These are phyloP conservation scores for Ericerus pela DNA, from an alignment of 1,140 invertebrate genomes.

Conservation along the genomic window DNA sequence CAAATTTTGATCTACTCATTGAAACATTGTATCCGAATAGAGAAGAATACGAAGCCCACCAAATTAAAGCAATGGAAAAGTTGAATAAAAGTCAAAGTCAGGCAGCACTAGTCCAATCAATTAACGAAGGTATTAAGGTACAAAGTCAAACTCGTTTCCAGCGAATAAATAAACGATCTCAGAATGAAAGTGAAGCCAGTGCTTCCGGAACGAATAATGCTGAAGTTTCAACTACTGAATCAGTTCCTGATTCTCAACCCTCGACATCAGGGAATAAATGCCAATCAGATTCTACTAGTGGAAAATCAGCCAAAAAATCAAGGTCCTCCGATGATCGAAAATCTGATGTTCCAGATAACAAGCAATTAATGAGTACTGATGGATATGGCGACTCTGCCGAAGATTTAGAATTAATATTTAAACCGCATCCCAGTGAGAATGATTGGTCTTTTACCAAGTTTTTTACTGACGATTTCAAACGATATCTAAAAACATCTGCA, in stretches of 20 bases:
- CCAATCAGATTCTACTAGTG: not conserved
- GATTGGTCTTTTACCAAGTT: conserved; percentile 66
- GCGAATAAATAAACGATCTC: conserved; percentile 47
- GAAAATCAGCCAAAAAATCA: conserved; percentile 7
- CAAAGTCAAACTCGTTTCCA: conserved; percentile 81
- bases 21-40: conserved; percentile 96
- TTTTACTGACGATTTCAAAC: conserved; percentile 64
- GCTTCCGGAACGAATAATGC: not conserved
- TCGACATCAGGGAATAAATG: conserved; percentile 13
- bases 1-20: conserved; percentile 95
- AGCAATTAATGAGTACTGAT: conserved; percentile 7
- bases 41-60: conserved; percentile 94
- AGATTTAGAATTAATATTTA: conserved; percentile 90
- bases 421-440: conserved; percentile 82
- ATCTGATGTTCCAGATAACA: conserved; percentile 12
- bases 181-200: conserved; percentile 27
- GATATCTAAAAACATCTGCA: conserved; percentile 87
- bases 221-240: not conserved
- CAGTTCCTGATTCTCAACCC: not conserved
- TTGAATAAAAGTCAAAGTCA: conserved; percentile 86
- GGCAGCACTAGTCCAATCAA: conserved; percentile 80
- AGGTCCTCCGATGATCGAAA: not conserved
- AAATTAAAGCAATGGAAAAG: conserved; percentile 82
- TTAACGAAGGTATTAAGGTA: conserved; percentile 86
- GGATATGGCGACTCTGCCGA: not conserved